Evolutionary conservation across 2,888 invertebrate genomes (phyloP).

Genomic region (Aplocera efformata): DNA sequence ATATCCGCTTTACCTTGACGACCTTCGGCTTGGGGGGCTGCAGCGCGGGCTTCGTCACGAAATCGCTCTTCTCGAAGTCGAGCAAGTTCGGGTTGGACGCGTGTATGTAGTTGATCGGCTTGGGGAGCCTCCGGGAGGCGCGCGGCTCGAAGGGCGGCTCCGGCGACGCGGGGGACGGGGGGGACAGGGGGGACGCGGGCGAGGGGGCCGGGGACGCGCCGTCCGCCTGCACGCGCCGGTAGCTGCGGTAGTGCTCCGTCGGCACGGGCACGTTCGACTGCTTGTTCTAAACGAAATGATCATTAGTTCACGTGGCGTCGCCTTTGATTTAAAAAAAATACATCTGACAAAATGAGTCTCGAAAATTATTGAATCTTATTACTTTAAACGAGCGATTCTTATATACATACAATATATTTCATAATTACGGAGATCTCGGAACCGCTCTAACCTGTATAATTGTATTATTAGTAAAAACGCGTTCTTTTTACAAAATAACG

Average conservation of each 20-base stretch:
- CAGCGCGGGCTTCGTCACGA: slow-evolving; percentile 48
- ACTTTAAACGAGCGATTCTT: no score
- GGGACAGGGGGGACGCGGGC: slow-evolving; percentile 13
- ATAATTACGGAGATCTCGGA: no score
- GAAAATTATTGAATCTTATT: no score
- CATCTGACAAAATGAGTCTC: no score
- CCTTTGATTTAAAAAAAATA: no score
- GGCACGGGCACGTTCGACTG: slow-evolving; percentile 82
- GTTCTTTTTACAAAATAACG: no score
- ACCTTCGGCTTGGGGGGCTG: slow-evolving; percentile 47
- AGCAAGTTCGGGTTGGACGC: slow-evolving; percentile 86
- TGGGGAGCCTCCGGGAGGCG: slow-evolving; percentile 48
- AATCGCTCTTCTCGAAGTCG: slow-evolving; percentile 80
- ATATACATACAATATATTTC: no score
- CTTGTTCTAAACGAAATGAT: slow-evolving; percentile 44
- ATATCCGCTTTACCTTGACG: slow-evolving; percentile 35
- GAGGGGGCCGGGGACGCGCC: slow-evolving; percentile 20
- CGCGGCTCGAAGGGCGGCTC: slow-evolving; percentile 10
- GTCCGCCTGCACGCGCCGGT: slow-evolving; percentile 80
- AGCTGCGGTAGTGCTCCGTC: slow-evolving; percentile 89
- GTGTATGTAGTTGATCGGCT: slow-evolving; percentile 83
- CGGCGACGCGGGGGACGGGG: slow-evolving; percentile 17
- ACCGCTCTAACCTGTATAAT: no score
- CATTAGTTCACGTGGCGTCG: no score
- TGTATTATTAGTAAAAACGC: no score